Evolutionary conservation across 2,797 vertebrate genomes (phyloP).

Genomic region (Pterois miles): DNA sequence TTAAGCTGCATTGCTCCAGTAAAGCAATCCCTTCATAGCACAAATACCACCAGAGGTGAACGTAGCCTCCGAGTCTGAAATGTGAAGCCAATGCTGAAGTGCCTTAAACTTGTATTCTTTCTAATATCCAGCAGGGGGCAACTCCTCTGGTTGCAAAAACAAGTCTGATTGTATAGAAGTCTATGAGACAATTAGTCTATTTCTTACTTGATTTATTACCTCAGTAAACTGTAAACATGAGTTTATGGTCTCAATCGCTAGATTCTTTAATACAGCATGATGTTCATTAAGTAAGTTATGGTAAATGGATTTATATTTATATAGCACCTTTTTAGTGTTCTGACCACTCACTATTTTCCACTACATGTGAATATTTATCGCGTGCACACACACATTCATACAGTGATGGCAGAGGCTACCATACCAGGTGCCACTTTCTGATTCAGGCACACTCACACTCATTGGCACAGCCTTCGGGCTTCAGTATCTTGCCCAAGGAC

Average conservation of each 20-base stretch:
- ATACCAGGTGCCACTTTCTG: too few relatives aligned
- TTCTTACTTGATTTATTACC: not conserved
- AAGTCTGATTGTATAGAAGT: not conserved
- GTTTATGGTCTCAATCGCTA: not conserved
- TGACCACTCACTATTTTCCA: too few relatives aligned
- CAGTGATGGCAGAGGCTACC: too few relatives aligned
- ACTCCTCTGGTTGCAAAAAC: not conserved
- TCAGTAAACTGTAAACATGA: not conserved
- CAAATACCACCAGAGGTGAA: not conserved
- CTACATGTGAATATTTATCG: too few relatives aligned
- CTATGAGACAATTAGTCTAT: not conserved
- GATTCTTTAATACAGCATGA: too few relatives aligned
- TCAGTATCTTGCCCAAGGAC: too few relatives aligned
- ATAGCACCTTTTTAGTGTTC: too few relatives aligned
- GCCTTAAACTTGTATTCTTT: not conserved
- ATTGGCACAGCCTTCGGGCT: too few relatives aligned
- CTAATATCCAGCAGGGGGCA: not conserved
- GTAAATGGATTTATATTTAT: too few relatives aligned
- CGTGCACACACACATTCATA: too few relatives aligned
- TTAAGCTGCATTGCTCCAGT: not conserved
- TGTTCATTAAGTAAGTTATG: too few relatives aligned
- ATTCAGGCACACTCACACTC: too few relatives aligned
- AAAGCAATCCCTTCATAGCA: not conserved
- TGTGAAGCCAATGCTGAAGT: not conserved
- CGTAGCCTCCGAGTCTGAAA: not conserved